These are phyloP conservation scores for Schizothorax lantsangensis DNA, from an alignment of 2,797 vertebrate genomes.

Conservation along the genomic window DNA sequence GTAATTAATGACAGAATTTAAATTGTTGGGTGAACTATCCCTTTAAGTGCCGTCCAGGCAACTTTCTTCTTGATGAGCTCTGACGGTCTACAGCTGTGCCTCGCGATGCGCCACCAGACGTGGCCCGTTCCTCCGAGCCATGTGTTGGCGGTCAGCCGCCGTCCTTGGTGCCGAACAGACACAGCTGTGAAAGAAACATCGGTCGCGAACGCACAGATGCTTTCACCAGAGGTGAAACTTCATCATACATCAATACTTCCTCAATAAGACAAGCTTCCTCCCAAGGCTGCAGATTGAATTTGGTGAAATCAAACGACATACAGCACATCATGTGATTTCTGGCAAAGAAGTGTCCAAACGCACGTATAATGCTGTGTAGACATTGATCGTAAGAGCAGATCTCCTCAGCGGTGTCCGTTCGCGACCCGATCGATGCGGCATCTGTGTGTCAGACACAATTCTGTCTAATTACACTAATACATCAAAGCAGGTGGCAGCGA, in stretches of 20 bases:
- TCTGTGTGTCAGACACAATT: conserved; percentile 57
- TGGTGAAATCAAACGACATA: neutral
- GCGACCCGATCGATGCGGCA: conserved; percentile 55
- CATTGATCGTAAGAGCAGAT: conserved; percentile 57
- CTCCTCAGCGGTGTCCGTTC: conserved; percentile 47
- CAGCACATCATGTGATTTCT: neutral
- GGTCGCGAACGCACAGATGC: conserved; percentile 22
- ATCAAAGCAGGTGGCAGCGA: conserved; percentile 58
- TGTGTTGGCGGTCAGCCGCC: neutral
- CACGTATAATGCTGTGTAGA: conserved; percentile 35
- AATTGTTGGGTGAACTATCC: neutral
- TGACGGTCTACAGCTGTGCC: conserved; percentile 33
- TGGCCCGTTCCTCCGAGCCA: neutral
- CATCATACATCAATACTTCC: conserved; percentile 8
- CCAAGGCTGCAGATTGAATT: conserved; percentile 1
- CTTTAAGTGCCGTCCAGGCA: neutral
- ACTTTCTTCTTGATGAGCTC: conserved; percentile 22
- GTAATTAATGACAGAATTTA: neutral
- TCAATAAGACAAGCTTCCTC: neutral
- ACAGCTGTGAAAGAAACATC: neutral
- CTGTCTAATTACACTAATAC: conserved; percentile 63
- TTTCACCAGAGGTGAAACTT: conserved; percentile 22
- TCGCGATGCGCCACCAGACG: neutral
- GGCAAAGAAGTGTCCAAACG: neutral
- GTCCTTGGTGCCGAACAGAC: conserved; percentile 36